Base-by-base conservation (phyloP, 2,888 invertebrate species). In the Amiota mariae region DNA sequence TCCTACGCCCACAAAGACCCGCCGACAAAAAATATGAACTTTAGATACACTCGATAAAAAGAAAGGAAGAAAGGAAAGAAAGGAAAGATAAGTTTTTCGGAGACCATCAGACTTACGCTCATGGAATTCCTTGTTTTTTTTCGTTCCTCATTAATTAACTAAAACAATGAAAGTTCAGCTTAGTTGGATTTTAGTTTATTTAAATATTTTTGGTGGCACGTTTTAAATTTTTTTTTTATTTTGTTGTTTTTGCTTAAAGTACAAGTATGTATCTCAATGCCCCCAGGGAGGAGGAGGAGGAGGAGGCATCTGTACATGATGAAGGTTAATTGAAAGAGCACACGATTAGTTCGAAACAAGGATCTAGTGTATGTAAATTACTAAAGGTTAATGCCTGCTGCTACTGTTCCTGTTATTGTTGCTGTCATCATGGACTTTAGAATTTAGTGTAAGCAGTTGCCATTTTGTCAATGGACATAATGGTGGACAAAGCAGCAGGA, bases 31-130 rank as follows among this genome's bases (percentile, higher is more conserved):
- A 85, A 82, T 83, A 83, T 83, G 84, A 83, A 77, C 79, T 78
- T 75, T 71, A 83, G 83, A 85, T 85, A 82, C 81, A 79, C 61
- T 76, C 75, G 84, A 79, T 85, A 79, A 79, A 76, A 72, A 73
- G 48, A 73, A 49, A 46, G 18, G 24, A n/a, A n/a, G 9, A 0
- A 54, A 70, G 18, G 49, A 54, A n/a, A n/a, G 9, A 0, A 54
- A 70, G 18, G 49, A 15, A 15, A 51, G 48, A 48, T 2, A 6
- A 36, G 36, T 36, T 36, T 36, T 36, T 36, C 36, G 36, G 49
- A 13, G 46, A 49, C 49, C n/a, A 61, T 13, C 54, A 51, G 13
- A 20, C 13, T 47, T 36, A 36, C 18, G 18, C 48, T 66, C 18
- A 11, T 12, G 13, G 46, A 24, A 36, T 12, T 15, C 18, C 49